Evolutionary conservation across 2,113 vertebrate species (phyloP).

Genomic region (Petaurus breviceps): DNA sequence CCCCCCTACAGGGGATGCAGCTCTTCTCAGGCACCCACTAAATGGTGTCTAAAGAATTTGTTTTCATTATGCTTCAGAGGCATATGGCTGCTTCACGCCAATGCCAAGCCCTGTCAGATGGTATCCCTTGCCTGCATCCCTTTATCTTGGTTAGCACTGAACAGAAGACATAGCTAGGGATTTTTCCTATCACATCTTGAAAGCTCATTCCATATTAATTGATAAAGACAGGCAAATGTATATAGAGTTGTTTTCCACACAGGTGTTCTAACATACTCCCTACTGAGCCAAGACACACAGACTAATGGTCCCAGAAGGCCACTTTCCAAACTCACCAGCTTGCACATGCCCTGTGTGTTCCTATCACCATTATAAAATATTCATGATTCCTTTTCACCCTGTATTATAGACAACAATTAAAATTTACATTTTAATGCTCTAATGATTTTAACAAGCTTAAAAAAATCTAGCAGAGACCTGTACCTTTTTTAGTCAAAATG

Average conservation of each 20-base stretch:
- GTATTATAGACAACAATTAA: constrained; percentile 63
- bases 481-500: constrained; percentile 75
- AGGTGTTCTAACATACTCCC: constrained; percentile 38
- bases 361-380: constrained; percentile 29
- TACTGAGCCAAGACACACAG: background rate
- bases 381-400: constrained; percentile 6
- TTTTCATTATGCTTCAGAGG: background rate
- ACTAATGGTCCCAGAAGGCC: background rate
- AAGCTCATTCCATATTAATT: constrained; percentile 8
- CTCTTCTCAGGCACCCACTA: background rate
- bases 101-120: background rate
- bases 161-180: background rate
- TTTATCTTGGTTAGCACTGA: background rate
- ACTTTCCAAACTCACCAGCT: background rate
- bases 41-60: background rate
- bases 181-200: background rate
- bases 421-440: constrained; percentile 59
- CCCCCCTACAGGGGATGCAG: background rate
- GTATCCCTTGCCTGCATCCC: background rate
- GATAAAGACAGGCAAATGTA: constrained; percentile 11
- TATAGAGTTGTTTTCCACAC: constrained; percentile 4
- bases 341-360: fast-evolving
- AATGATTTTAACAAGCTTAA: constrained; percentile 64
- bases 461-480: constrained; percentile 58
- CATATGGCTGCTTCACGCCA: background rate